Evolutionary conservation across 2,797 vertebrate species (phyloP), one percentile per base, ranked within the genome.

Genomic region (Karalla daura): DNA sequence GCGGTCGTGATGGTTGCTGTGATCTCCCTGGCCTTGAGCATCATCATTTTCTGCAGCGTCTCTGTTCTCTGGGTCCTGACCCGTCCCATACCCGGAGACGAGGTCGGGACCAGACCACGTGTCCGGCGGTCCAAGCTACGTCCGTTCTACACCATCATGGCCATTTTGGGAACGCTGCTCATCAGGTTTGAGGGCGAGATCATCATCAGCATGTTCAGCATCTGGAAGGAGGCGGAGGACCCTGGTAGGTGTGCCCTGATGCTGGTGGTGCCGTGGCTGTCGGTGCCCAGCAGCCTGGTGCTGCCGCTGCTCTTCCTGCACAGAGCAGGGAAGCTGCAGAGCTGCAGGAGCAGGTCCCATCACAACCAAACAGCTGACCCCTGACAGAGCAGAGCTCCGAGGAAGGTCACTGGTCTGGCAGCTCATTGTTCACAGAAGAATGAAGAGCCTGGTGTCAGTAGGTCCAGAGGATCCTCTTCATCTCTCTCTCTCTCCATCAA

Each of bases 271-370:
- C 7, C 43, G 24, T 71, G 73, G 61, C 56, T 72, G 7, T 4
- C 6, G 51, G 14, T 69, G 17, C 76, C 76, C 20, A 56, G 61
- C 32, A 79, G 45, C 21, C 17, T 76, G 54, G 55, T 82, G 1
- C 32, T 76, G 27, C 80, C 76, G 2, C 55, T 82, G 15, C 64
- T 78, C 6, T 83, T 65, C 24, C 36, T 79, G 0, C 69, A 83
- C 14, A 33, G 65, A 24, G 46, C 43, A 4, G 52, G 62, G 3
- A 77, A 71, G 33, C 6, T 70, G 1, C 2, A 1, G 0, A 36
- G 51, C 2, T 40, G 20, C 15, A 51, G 7, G 56, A 50, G 5
- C 14, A 33, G n/a, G n/a, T n/a, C n/a, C n/a, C n/a, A n/a, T n/a
- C n/a, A 1, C 13, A 28, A 2, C 18, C 1, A 7, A 27, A 17